A percentile compares a stretch with the other conserved stretches of the same genome.
Evolutionary conservation across 2,113 vertebrate genomes (phyloP).

Genomic region (Neolamprologus modestus): DNA sequence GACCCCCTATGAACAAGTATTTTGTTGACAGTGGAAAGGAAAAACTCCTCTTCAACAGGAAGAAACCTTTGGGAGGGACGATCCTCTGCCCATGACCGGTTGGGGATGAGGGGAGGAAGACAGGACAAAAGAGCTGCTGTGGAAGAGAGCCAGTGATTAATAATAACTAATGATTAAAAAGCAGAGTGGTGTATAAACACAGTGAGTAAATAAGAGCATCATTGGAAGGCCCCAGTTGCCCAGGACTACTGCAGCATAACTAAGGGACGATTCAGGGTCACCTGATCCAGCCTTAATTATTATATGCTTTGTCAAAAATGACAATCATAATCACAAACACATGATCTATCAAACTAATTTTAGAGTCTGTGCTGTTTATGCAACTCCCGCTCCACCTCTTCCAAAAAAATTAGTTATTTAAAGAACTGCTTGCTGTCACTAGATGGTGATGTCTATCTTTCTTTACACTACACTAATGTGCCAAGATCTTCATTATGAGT

Average conservation of each 20-base stretch:
- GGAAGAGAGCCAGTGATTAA: background rate
- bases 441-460: background rate
- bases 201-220: background rate
- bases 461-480: background rate
- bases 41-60: background rate
- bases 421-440: background rate
- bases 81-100: background rate
- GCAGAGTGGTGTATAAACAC: background rate
- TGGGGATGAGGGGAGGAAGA: too few species aligned
- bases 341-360: background rate
- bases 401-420: background rate
- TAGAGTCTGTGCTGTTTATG: fast-evolving
- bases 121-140: background rate
- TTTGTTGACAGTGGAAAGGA: background rate
- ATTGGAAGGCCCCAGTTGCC: background rate
- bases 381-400: fast-evolving
- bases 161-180: background rate
- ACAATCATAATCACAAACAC: background rate
- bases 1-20: background rate
- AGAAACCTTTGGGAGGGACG: background rate
- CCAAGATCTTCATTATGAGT: background rate
- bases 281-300: background rate
- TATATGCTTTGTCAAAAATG: background rate
- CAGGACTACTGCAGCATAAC: background rate
- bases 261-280: background rate